A percentile compares a stretch with the other conserved stretches of the same genome.
Evolutionary conservation across 2,113 vertebrate genomes (phyloP).

Genomic region (Trogon melanurus): DNA sequence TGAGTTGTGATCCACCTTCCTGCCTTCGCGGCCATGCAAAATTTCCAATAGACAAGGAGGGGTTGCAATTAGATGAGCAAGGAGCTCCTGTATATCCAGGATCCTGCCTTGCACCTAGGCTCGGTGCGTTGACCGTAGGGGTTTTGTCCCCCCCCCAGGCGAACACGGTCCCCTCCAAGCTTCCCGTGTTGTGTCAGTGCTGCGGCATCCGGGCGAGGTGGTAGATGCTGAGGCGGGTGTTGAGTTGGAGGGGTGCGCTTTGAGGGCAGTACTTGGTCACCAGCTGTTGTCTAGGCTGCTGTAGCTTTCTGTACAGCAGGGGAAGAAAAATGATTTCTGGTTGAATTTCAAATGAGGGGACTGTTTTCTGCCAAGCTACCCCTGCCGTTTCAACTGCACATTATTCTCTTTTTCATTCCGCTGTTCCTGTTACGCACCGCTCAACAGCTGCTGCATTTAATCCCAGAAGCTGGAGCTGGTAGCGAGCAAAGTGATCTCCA

Average conservation of each 20-base stretch:
- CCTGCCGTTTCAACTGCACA: neutral
- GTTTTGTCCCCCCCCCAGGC: accelerated
- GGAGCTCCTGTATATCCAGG: neutral
- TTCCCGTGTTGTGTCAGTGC: accelerated
- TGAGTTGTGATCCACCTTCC: neutral
- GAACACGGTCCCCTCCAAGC: accelerated
- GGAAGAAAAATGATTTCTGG: neutral
- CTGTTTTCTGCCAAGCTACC: neutral
- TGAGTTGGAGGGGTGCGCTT: neutral
- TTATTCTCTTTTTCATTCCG: constrained; percentile 11
- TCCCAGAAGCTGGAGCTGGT: constrained; percentile 48
- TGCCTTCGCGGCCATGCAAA: accelerated
- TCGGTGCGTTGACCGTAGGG: accelerated
- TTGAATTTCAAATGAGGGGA: constrained; percentile 13
- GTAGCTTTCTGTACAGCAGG: neutral
- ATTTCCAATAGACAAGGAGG: neutral
- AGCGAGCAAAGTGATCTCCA: constrained; percentile 49
- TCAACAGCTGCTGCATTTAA: constrained; percentile 50
- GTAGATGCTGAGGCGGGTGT: neutral
- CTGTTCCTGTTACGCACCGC: neutral
- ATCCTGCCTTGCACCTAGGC: neutral
- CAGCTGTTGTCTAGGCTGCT: neutral
- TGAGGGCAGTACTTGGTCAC: neutral
- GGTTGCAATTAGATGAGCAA: neutral
- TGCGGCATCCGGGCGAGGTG: accelerated